Percentiles rank a stretch among this genome's conserved stretches.
These are phyloP conservation scores for Pristis pectinata DNA, from an alignment of 2,797 vertebrate species.

Conservation along the genomic window DNA sequence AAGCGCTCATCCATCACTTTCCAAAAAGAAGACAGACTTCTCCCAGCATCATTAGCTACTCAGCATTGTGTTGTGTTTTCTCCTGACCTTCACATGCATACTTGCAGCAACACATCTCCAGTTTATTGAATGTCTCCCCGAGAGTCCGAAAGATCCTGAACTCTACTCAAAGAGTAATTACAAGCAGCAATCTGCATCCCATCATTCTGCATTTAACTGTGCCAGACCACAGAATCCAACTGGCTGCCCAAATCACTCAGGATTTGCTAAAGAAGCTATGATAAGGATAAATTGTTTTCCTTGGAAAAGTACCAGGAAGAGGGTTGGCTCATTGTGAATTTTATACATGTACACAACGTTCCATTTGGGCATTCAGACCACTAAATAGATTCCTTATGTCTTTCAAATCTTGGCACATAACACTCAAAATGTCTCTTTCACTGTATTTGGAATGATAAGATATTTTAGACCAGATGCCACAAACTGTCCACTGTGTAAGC, in stretches of 20 bases:
- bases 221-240: not conserved
- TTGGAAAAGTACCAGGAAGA: not conserved
- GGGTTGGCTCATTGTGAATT: not conserved
- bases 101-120: not conserved
- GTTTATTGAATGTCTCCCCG: not conserved
- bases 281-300: not conserved
- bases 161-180: not conserved
- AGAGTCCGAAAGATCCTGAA: not conserved
- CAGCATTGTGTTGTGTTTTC: not conserved
- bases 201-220: not conserved
- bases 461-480: not conserved
- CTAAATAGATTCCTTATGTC: slow-evolving; percentile 22
- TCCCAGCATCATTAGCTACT: not conserved
- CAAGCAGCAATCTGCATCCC: not conserved
- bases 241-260: not conserved
- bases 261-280: not conserved
- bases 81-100: not conserved
- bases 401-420: not conserved
- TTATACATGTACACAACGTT: not conserved
- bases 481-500: too few species aligned
- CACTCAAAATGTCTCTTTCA: not conserved
- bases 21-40: not conserved
- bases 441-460: not conserved
- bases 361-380: not conserved
- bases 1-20: too few species aligned